Base-by-base conservation (phyloP, 2,797 vertebrate species). In the Macroramphosus scolopax region DNA sequence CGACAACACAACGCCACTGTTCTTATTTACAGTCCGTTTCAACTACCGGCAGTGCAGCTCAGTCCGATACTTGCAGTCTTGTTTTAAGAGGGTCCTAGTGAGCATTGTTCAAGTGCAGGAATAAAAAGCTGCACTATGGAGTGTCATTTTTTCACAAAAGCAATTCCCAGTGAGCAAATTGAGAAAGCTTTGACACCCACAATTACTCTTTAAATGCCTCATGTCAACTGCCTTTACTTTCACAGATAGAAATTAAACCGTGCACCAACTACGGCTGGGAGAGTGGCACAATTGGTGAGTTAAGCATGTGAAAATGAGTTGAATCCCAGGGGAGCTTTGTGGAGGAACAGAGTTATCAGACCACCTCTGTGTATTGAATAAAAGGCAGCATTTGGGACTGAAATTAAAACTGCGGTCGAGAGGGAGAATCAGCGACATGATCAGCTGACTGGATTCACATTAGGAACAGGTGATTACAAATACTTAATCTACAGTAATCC, bases 391-490 rank as follows among this genome's bases (percentile, higher is more conserved):
- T 64, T 51, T 51, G 36, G 46, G 63, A n/a, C 42, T 63, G 63
- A 61, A 77, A 74, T 77, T 71, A 70, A 70, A 73, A 62, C 62
- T 17, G 28, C 34, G 58, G 54, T 29, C 56, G 62, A 72, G 57
- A 20, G 43, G 39, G 40, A 63, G 68, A 60, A 60, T 69, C 60
- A 20, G 36, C 57, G 68, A 68, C 71, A 57, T 50, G 60, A 68
- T 75, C 64, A 60, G 62, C 41, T 36, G 8, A 47, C 67, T 56
- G 44, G 51, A 66, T 75, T 72, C 51, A 78, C 75, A 78, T 75
- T 32, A 72, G 51, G 48, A 78, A 75, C 63, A 69, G 33, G 61
- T 69, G 66, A 78, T 75, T 72, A 66, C 43, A 63, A 75, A 68
- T 75, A 68, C 75, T 72, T 57, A 58, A 72, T 72, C 68, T 69